These are phyloP conservation scores for Bhutanitis thaidina DNA, from an alignment of 2,888 invertebrate genomes.

Conservation along the genomic window DNA sequence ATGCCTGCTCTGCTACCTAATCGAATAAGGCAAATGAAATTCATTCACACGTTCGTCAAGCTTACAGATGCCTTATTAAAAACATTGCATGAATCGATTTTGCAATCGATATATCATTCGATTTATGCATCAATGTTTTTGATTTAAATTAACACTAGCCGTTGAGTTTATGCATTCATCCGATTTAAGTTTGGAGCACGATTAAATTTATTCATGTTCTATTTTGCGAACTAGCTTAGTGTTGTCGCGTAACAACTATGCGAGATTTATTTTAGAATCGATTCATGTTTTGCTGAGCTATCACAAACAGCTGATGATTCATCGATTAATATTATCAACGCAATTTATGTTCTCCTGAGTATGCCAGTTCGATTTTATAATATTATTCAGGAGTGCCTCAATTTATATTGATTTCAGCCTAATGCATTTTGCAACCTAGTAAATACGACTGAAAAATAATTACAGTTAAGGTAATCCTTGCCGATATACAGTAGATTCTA, in stretches of 20 bases:
- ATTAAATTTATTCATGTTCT: slow-evolving; percentile 61
- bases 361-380: slow-evolving; percentile 10
- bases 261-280: slow-evolving; percentile 57
- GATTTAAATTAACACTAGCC: slow-evolving; percentile 58
- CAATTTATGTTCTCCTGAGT: neutral
- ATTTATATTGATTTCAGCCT: no score
- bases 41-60: slow-evolving; percentile 78
- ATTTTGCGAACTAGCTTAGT: slow-evolving; percentile 48
- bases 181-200: slow-evolving; percentile 22
- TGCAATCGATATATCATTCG: slow-evolving; percentile 27
- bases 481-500: no score
- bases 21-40: slow-evolving; percentile 70
- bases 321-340: neutral
- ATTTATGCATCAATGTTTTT: slow-evolving; percentile 39
- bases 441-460: no score
- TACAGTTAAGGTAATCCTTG: no score
- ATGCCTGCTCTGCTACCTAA: slow-evolving; percentile 48
- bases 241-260: slow-evolving; percentile 44
- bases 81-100: slow-evolving; percentile 60
- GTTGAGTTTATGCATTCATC: slow-evolving; percentile 51
- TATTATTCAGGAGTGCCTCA: no score
- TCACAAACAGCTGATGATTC: slow-evolving; percentile 14
- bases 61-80: slow-evolving; percentile 73
- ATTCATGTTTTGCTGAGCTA: slow-evolving; percentile 44
- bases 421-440: no score